Evolutionary conservation across 2,797 vertebrate genomes (phyloP).

Genomic region (Cossypha niveicapilla): DNA sequence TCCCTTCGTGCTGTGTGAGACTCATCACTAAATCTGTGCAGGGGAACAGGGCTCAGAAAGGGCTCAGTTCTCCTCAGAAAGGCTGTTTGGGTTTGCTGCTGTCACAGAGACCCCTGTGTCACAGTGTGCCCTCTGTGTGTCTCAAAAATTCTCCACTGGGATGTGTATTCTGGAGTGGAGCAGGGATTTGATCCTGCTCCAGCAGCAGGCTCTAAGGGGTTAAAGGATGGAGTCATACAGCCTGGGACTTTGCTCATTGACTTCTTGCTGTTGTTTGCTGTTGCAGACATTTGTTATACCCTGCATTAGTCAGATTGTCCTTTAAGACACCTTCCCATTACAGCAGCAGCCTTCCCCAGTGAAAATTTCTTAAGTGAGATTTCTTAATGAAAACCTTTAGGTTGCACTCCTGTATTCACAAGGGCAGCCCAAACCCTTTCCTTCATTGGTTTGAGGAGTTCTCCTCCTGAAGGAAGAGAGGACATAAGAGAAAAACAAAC

Average conservation of each 20-base stretch:
- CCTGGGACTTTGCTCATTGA: not conserved
- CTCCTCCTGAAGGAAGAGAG: not conserved
- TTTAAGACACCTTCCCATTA: not conserved
- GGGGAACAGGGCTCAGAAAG: not conserved
- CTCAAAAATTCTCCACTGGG: not conserved
- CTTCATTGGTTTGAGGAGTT: not conserved
- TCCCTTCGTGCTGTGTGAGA: not conserved
- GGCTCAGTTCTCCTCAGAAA: not conserved
- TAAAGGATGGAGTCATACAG: not conserved
- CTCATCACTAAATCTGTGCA: not conserved
- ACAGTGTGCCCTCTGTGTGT: not conserved
- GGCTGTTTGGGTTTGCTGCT: not conserved
- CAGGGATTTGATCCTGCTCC: not conserved
- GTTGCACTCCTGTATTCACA: not conserved
- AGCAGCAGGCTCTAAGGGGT: not conserved
- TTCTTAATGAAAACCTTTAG: not conserved
- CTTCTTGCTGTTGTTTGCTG: not conserved
- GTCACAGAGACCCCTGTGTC: not conserved
- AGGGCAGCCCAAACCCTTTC: not conserved
- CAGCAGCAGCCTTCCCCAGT: not conserved
- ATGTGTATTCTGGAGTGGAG: not conserved
- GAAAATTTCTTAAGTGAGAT: not conserved
- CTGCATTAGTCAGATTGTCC: not conserved
- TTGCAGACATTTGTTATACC: not conserved
- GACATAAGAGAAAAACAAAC: rapidly evolving